A percentile compares a stretch with the other conserved stretches of the same genome.
Evolutionary conservation across 2,113 vertebrate genomes (phyloP).

Genomic region (Urocitellus parryii): DNA sequence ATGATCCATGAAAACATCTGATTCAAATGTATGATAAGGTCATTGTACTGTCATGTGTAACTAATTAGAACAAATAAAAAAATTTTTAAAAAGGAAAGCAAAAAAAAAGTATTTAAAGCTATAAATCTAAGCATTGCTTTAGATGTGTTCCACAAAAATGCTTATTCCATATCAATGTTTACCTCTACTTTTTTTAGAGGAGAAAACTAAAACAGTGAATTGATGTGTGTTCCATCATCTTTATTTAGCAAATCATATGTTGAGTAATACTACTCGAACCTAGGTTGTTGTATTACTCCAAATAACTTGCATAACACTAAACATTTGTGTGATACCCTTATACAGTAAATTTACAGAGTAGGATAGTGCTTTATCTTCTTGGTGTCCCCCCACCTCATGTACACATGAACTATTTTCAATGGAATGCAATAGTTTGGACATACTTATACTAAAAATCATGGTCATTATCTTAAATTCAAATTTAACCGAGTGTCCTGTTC

Average conservation of each 20-base stretch:
- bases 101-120: no score
- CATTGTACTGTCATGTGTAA: no score
- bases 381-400: not conserved
- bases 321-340: not conserved
- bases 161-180: not conserved
- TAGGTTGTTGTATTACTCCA: slow-evolving; percentile 25
- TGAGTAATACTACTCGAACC: not conserved
- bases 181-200: not conserved
- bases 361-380: not conserved
- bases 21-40: no score
- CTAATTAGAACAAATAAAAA: no score
- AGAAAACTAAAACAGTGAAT: not conserved
- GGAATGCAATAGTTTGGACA: not conserved
- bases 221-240: no score
- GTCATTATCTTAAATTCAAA: not conserved
- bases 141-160: not conserved
- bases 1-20: not conserved
- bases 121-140: no score
- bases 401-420: not conserved
- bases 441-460: not conserved
- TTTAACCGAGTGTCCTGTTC: not conserved
- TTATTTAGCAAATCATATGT: no score
- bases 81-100: no score
- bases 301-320: not conserved
- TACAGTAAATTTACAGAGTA: not conserved